Evolutionary conservation across 2,113 vertebrate species (phyloP).

Genomic region (Machaerirhynchus nigripectus): DNA sequence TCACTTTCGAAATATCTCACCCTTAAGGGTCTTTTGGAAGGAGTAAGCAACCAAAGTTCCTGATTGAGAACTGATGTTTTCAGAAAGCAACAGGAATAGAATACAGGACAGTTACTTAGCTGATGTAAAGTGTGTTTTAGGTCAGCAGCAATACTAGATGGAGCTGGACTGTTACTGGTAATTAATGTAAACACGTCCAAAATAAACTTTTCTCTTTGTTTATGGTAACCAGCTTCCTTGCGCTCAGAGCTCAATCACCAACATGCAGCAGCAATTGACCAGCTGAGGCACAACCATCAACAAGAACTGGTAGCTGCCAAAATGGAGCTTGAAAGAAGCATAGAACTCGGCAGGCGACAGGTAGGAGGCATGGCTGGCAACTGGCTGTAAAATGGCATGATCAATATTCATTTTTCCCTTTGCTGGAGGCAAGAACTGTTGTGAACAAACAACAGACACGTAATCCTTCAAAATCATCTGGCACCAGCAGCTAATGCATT

Average conservation of each 20-base stretch:
- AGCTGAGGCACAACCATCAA: slow-evolving; percentile 89
- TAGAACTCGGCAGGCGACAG: slow-evolving; percentile 88
- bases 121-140: background rate
- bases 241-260: slow-evolving; percentile 96
- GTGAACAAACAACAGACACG: background rate
- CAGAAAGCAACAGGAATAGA: background rate
- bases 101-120: background rate
- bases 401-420: background rate
- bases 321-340: slow-evolving; percentile 86
- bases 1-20: background rate
- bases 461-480: background rate
- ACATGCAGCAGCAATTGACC: slow-evolving; percentile 92
- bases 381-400: background rate
- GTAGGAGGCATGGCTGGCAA: slow-evolving; percentile 51
- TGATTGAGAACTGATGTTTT: background rate
- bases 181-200: background rate
- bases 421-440: background rate
- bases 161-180: background rate
- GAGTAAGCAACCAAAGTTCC: background rate
- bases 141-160: background rate
- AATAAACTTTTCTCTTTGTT: background rate
- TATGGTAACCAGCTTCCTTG: slow-evolving; percentile 80
- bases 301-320: slow-evolving; percentile 87
- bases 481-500: background rate
- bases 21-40: background rate